Evolutionary conservation across 2,113 vertebrate species (phyloP), one percentile per base, ranked within the genome.

Genomic region (Alouatta palliata): DNA sequence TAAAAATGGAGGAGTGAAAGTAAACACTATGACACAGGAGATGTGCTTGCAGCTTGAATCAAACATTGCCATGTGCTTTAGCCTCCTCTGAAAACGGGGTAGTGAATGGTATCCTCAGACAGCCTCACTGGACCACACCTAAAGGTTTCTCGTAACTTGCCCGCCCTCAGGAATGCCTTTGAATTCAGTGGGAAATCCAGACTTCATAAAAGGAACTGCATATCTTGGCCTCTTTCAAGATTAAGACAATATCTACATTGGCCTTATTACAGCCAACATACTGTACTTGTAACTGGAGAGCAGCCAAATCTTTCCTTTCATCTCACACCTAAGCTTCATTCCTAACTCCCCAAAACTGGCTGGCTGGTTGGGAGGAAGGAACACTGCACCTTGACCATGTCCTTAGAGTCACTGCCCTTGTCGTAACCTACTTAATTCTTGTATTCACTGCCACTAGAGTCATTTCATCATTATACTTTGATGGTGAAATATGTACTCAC

Each of bases 121-220:
- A 70, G 30, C 83, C 37, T 23, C 11, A 30, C 64, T 4, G 13
- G 76, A 45, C 75, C 64, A 20, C 19, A 40, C 32, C 70, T 64
- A 25, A 66, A 1, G 2, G 6, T 37, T 66, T 8, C 79, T 37
- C 21, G 54, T 23, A 47, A 10, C 43, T 10, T 13, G 66, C 47
- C 84, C 64, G 10, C 71, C 87, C 80, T 35, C 54, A 73, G 90
- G 92, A 96, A 96, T 96, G 91, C 61, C 95, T 97, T 97, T 96
- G 88, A 96, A 97, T 61, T 96, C 83, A 54, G 68, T 92, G 77
- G 91, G 90, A 97, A 94, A 96, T 70, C 54, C 61, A 2, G 43
- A 61, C 37, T 85, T 92, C 94, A 85, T 37, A 71, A 92, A 87
- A 87, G 37, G 49, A 90, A 49, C 66, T 88, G 47, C 27, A 54